These are phyloP conservation scores for Cybosia mesomella DNA, from an alignment of 2,888 invertebrate genomes.

Conservation along the genomic window DNA sequence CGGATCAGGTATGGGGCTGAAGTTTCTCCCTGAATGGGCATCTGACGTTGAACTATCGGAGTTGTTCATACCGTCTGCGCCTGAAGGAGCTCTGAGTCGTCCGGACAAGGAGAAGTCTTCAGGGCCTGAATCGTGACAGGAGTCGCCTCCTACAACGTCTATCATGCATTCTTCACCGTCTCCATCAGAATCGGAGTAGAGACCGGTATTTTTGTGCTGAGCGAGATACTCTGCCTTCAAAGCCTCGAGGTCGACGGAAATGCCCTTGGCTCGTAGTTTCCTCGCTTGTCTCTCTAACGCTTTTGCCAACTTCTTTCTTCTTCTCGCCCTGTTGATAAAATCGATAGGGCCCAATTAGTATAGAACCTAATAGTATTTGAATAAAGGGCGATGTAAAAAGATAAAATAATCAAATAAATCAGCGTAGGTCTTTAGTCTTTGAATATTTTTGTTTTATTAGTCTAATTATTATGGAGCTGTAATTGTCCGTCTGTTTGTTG, in stretches of 20 bases:
- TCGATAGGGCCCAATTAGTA: constrained; percentile 84
- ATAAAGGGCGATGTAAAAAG: background rate
- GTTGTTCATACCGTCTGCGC: constrained; percentile 87
- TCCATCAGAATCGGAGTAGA: constrained; percentile 87
- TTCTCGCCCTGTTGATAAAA: constrained; percentile 90
- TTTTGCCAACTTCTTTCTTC: constrained; percentile 96
- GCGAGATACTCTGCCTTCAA: constrained; percentile 94
- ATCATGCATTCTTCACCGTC: constrained; percentile 92
- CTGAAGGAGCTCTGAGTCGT: constrained; percentile 86
- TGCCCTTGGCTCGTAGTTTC: constrained; percentile 96
- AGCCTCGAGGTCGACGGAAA: constrained; percentile 95
- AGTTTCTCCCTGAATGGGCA: constrained; percentile 78
- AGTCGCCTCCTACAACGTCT: constrained; percentile 94
- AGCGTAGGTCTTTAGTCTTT: too few relatives aligned
- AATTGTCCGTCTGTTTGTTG: too few relatives aligned
- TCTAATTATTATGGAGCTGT: too few relatives aligned
- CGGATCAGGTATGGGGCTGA: constrained; percentile 81
- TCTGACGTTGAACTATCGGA: constrained; percentile 87
- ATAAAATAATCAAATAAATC: background rate
- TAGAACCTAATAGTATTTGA: constrained; percentile 73
- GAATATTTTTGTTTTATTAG: too few relatives aligned
- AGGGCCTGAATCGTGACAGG: constrained; percentile 89
- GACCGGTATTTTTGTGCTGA: constrained; percentile 89
- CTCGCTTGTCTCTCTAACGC: constrained; percentile 96
- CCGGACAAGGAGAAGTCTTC: constrained; percentile 89